phyloP scores from a whole-genome alignment of 2,888 invertebrate genomes.

The Caenorhabditis sinica region DNA sequence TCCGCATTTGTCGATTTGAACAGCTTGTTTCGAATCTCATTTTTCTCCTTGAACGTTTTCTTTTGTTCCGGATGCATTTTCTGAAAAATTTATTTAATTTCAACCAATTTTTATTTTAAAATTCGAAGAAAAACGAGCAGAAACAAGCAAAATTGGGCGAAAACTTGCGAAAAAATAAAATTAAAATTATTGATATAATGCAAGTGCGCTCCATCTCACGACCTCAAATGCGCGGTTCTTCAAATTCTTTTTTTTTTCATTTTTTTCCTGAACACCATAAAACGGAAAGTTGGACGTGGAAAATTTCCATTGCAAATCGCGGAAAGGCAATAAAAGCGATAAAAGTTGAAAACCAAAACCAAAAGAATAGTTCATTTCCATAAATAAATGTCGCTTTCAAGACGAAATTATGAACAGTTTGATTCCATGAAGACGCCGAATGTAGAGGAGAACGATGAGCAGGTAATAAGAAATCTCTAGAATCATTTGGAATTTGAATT shows the following conservation, averaged over 20 bases:
- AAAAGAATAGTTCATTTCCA: constrained; percentile 10
- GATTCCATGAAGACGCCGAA: constrained; percentile 41
- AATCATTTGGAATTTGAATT: background rate
- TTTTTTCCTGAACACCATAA: background rate
- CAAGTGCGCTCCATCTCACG: background rate
- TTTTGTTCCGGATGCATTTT: constrained; percentile 64
- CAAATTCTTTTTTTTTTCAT: background rate
- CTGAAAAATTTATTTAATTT: too few relatives aligned
- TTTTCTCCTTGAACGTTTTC: constrained; percentile 61
- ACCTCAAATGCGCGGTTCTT: constrained; percentile 1
- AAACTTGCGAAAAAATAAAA: background rate
- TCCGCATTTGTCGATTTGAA: constrained; percentile 65
- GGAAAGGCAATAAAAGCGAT: too few relatives aligned
- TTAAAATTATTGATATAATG: background rate
- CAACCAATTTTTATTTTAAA: background rate
- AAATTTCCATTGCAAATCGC: background rate
- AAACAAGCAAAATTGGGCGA: background rate
- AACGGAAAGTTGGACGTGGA: background rate
- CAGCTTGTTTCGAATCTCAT: constrained; percentile 62
- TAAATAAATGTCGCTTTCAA: constrained; percentile 47
- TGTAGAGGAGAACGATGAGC: constrained; percentile 2
- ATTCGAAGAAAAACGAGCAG: background rate
- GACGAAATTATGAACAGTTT: constrained; percentile 51
- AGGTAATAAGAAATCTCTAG: background rate
- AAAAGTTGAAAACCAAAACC: background rate